These are phyloP conservation scores for Samia ricini DNA, from an alignment of 1,140 invertebrate genomes.

Conservation along the genomic window DNA sequence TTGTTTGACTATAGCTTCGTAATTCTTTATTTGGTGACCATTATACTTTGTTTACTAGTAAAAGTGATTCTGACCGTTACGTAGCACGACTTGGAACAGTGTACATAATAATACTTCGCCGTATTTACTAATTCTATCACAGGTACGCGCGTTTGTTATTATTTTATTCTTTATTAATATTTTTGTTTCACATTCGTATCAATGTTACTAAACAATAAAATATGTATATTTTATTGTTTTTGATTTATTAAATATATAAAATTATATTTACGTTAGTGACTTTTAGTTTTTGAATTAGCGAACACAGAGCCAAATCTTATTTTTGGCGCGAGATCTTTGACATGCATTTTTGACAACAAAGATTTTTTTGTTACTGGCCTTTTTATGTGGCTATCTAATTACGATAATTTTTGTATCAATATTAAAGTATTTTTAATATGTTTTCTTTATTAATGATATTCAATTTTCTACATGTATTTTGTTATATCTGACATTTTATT, in stretches of 20 bases:
- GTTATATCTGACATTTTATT: background rate
- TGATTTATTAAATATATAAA: background rate
- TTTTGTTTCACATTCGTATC: background rate
- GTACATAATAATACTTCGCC: background rate
- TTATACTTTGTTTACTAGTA: background rate
- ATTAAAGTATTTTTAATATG: too few relatives aligned
- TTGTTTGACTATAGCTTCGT: background rate
- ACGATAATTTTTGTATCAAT: too few relatives aligned
- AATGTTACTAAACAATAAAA: background rate
- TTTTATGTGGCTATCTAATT: too few relatives aligned
- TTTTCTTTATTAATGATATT: too few relatives aligned
- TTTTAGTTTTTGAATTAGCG: background rate
- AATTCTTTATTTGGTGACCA: background rate
- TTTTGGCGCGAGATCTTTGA: constrained; percentile 44
- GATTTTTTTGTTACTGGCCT: background rate
- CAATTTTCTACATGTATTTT: background rate
- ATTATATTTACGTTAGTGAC: background rate
- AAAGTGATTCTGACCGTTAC: background rate
- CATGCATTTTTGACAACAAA: constrained; percentile 32
- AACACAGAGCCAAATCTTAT: constrained; percentile 31
- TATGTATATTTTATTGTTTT: too few relatives aligned
- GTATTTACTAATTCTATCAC: background rate
- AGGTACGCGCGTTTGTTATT: background rate
- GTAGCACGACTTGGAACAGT: background rate
- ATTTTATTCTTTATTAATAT: background rate